Percentiles rank a stretch among this genome's conserved stretches.
Evolutionary conservation across 2,797 vertebrate species (phyloP).

Genomic region (Chloroceryle amazona): DNA sequence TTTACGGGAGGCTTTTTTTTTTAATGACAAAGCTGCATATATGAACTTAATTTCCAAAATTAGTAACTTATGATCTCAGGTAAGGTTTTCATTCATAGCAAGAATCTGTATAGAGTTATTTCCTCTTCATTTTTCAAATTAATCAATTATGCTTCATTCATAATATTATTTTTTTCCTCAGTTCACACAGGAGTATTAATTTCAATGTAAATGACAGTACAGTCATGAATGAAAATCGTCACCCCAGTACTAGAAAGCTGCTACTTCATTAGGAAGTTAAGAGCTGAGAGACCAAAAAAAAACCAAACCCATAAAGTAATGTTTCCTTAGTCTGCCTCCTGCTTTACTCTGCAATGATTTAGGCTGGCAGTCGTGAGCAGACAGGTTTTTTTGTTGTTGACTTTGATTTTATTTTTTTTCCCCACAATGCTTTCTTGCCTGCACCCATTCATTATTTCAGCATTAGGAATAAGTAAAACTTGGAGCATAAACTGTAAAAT

Average conservation of each 20-base stretch:
- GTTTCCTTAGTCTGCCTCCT: background rate
- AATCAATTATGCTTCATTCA: background rate
- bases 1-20: background rate
- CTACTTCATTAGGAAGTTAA: too few relatives aligned
- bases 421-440: background rate
- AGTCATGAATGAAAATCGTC: background rate
- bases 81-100: background rate
- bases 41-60: background rate
- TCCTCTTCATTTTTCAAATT: background rate
- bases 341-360: background rate
- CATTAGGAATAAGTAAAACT: constrained; percentile 24
- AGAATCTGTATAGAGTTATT: background rate
- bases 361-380: background rate
- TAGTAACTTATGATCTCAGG: background rate
- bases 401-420: background rate
- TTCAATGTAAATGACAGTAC: background rate
- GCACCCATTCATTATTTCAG: background rate
- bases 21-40: background rate
- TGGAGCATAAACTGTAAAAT: constrained; percentile 8
- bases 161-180: background rate
- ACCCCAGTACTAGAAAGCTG: background rate
- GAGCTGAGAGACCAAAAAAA: too few relatives aligned
- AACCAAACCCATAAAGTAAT: too few relatives aligned
- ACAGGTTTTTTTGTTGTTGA: background rate
- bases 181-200: background rate